Evolutionary conservation across 2,888 invertebrate genomes (phyloP).

Genomic region (Ophion obscuratus): DNA sequence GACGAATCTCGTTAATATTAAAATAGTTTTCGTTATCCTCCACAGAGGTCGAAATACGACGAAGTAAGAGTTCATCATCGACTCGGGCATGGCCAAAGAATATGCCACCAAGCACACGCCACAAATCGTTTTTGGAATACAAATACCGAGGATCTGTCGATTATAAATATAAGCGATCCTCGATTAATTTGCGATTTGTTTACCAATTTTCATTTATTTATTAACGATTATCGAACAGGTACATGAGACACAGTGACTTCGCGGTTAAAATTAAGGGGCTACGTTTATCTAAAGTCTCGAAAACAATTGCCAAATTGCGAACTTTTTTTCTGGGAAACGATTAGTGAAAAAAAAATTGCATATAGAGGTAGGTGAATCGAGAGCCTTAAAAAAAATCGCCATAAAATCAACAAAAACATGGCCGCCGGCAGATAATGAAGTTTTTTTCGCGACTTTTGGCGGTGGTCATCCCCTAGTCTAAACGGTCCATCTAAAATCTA

Average conservation of each 20-base stretch:
- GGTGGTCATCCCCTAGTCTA: no score
- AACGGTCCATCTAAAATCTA: no score
- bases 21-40: conserved; percentile 38
- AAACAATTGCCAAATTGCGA: no score
- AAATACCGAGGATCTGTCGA: neutral
- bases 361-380: no score
- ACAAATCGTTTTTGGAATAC: neutral
- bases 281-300: no score
- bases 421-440: no score
- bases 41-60: conserved; percentile 65
- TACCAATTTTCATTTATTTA: neutral
- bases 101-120: neutral
- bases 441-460: no score
- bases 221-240: neutral
- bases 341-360: no score
- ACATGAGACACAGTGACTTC: neutral
- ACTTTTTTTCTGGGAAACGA: no score
- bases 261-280: neutral
- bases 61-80: conserved; percentile 51
- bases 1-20: conserved; percentile 50
- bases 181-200: neutral
- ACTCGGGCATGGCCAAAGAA: conserved; percentile 10
- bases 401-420: no score
- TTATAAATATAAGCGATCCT: neutral
- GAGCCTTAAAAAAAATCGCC: no score